Base-by-base conservation (phyloP, 2,797 vertebrate genomes). In the Schizothorax lantsangensis region DNA sequence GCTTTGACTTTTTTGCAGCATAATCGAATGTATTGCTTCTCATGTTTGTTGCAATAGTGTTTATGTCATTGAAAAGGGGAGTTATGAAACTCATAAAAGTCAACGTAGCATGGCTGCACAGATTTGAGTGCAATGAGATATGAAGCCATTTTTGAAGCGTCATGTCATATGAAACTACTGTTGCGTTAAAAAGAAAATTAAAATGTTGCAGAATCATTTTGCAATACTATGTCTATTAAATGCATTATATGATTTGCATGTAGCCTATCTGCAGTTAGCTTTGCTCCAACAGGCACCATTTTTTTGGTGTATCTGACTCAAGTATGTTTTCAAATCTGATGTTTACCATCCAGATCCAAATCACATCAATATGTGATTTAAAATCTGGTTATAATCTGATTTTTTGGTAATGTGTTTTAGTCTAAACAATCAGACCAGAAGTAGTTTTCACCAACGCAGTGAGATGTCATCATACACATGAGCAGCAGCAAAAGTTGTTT, bases 81-180 rank as follows among this genome's bases (percentile, higher is more conserved):
- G 33, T 40, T 71, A 71, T 79, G 47, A 59, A 71, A 47, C 68
- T 85, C 66, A 36, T 85, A 85, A 85, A 79, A 85, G 66, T 3
- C 52, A 85, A 62, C 6, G 77, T 47, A 72, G 84, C 77, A 47
- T 57, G 30, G 64, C 77, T 59, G 49, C 64, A 62, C 77, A 80
- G 47, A 85, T 79, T 72, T 79, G 66, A 47, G 84, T 59, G 38
- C 77, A 85, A 85, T 80, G 84, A 85, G 64, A 85, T 62, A 80
- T 71, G 7, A 80, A 77, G 72, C 73, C 74, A 84, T 49, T 77
- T 74, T 49, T 49, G 43, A 66, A 79, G 49, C 38, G 1, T 57
- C 66, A 45, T 45, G 84, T 69, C 64, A 45, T 54, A 79, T 80
- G 49, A 79, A 80, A 36, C 38, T 79, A n/a, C 38, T 36, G 64